These are phyloP conservation scores for Syritta pipiens DNA, from an alignment of 2,888 invertebrate species.

Conservation along the genomic window DNA sequence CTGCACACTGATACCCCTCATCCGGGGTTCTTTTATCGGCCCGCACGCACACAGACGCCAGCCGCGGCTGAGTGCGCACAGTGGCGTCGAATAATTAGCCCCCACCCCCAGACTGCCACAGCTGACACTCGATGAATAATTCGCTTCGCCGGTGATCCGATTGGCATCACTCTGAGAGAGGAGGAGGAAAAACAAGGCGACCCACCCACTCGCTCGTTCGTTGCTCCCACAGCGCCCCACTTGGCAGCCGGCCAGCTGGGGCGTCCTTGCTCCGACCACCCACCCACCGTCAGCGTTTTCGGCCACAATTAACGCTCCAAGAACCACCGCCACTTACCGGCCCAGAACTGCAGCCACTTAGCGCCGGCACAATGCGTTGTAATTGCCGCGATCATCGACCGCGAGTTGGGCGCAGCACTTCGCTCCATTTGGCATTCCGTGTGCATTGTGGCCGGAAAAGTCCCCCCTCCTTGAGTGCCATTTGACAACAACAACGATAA, in stretches of 20 bases:
- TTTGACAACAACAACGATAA: too few species aligned
- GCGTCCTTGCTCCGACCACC: not conserved
- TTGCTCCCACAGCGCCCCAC: conserved; percentile 50
- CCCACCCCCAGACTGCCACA: conserved; percentile 51
- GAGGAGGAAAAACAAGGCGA: not conserved
- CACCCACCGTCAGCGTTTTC: not conserved
- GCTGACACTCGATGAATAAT: conserved; percentile 47
- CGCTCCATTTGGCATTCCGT: conserved; percentile 35
- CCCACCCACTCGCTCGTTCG: not conserved
- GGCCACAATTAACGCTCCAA: not conserved
- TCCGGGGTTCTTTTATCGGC: too few species aligned
- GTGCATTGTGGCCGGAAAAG: conserved; percentile 9
- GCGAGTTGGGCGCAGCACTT: conserved; percentile 2
- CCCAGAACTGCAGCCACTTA: conserved; percentile 6
- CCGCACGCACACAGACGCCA: not conserved
- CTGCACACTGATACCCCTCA: too few species aligned
- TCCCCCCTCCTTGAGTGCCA: too few species aligned
- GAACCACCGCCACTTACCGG: not conserved
- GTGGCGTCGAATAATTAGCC: conserved; percentile 41
- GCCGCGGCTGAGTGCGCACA: conserved; percentile 17
- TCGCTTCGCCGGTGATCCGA: conserved; percentile 25
- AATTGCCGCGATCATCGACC: conserved; percentile 27
- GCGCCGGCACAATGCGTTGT: conserved; percentile 30
- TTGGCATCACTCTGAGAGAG: conserved; percentile 24
- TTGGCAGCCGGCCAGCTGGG: conserved; percentile 45